Evolutionary conservation across 2,888 invertebrate species (phyloP).

Genomic region (Ypsolopha sequella): DNA sequence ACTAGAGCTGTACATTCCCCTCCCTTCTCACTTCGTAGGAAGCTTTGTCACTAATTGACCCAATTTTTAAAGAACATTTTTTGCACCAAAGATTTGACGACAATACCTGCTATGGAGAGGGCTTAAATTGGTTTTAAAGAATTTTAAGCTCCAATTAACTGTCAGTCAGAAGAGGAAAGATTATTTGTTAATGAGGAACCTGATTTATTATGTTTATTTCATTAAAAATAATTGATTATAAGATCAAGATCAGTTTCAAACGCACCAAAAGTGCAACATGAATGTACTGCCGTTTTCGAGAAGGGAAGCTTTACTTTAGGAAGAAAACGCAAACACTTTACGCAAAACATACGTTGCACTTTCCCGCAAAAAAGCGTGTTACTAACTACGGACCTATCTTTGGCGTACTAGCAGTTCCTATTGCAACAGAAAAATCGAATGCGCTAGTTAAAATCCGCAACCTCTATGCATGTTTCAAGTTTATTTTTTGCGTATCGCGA

Average conservation of each 20-base stretch:
- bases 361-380: too few relatives aligned
- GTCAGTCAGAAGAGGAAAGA: neutral
- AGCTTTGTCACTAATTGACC: conserved; percentile 56
- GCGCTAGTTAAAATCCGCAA: neutral
- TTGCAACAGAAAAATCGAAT: neutral
- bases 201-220: too few relatives aligned
- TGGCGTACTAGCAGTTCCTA: too few relatives aligned
- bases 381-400: too few relatives aligned
- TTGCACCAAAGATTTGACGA: conserved; percentile 13
- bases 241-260: too few relatives aligned
- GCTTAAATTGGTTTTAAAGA: conserved; percentile 26
- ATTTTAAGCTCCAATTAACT: conserved; percentile 10
- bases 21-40: conserved; percentile 30
- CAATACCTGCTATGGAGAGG: conserved; percentile 4
- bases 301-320: too few relatives aligned
- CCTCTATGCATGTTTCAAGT: neutral
- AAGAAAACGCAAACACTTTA: too few relatives aligned
- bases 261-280: too few relatives aligned
- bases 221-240: too few relatives aligned
- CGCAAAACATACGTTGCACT: too few relatives aligned
- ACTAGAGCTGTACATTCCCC: conserved; percentile 32
- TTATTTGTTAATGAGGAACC: neutral
- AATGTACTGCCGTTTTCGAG: too few relatives aligned
- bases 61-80: conserved; percentile 40
- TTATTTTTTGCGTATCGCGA: conserved; percentile 62